Evolutionary conservation across 1,140 invertebrate species (phyloP).

Genomic region (Drosophila grimshawi): DNA sequence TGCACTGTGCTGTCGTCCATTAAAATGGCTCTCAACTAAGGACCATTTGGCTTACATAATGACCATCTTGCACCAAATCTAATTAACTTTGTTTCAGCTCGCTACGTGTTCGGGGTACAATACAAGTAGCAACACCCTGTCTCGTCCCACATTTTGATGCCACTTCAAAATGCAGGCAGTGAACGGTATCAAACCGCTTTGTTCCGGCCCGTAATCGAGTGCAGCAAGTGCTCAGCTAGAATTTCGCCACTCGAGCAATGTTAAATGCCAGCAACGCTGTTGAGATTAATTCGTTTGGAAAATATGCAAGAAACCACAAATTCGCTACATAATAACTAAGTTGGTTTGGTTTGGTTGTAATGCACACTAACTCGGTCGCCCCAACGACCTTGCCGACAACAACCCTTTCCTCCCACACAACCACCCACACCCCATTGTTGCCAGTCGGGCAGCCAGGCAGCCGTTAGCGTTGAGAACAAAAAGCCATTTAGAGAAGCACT

Average conservation of each 20-base stretch:
- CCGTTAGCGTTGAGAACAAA: slow-evolving; percentile 30
- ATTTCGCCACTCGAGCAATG: slow-evolving; percentile 62
- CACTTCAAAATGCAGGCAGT: slow-evolving; percentile 18
- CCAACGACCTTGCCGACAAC: slow-evolving; percentile 13
- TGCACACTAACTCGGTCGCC: slow-evolving; percentile 18
- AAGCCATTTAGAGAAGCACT: slow-evolving; percentile 68
- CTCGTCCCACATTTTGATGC: background rate
- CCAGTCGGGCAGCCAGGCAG: background rate
- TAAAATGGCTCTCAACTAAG: slow-evolving; percentile 50
- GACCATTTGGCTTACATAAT: slow-evolving; percentile 60
- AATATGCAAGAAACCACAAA: slow-evolving; percentile 57
- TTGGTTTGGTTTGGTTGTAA: slow-evolving; percentile 10
- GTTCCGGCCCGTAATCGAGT: slow-evolving; percentile 71
- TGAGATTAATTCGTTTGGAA: slow-evolving; percentile 67
- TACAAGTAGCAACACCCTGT: slow-evolving; percentile 34
- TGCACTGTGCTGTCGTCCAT: slow-evolving; percentile 55
- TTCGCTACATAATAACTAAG: slow-evolving; percentile 19
- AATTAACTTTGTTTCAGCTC: slow-evolving; percentile 80
- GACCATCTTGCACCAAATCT: slow-evolving; percentile 79
- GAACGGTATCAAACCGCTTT: slow-evolving; percentile 61
- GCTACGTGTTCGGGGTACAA: slow-evolving; percentile 70
- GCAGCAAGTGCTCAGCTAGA: slow-evolving; percentile 60
- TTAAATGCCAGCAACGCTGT: slow-evolving; percentile 43
- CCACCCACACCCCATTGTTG: slow-evolving; percentile 17
- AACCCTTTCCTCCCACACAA: background rate